These are phyloP conservation scores for Columbina picui DNA, from an alignment of 2,113 vertebrate species.

Conservation along the genomic window DNA sequence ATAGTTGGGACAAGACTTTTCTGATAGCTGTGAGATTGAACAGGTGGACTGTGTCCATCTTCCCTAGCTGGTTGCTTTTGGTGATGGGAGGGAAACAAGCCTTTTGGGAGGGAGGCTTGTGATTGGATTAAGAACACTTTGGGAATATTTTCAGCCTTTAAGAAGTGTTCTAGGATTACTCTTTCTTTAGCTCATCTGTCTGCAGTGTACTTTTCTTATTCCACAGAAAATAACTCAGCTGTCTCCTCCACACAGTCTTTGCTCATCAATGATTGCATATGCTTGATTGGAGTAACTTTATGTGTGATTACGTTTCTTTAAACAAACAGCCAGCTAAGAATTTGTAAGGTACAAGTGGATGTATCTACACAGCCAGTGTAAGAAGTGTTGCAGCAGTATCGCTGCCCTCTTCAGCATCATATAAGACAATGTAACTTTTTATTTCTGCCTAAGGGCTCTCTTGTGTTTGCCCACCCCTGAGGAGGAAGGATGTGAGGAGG, in stretches of 20 bases:
- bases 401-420: not conserved
- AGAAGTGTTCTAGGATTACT: conserved; percentile 54
- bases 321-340: not conserved
- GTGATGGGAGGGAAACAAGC: not conserved
- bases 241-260: not conserved
- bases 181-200: conserved; percentile 39
- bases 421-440: not conserved
- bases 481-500: not conserved
- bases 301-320: not conserved
- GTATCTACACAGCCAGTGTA: not conserved
- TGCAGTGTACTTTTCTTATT: not conserved
- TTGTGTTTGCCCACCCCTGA: not conserved
- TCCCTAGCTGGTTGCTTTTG: not conserved
- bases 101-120: not conserved
- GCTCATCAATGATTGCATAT: rapidly evolving
- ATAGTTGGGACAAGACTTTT: not conserved
- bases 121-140: conserved; percentile 49
- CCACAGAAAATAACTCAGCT: conserved; percentile 21
- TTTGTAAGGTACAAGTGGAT: not conserved
- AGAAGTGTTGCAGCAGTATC: not conserved
- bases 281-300: not conserved
- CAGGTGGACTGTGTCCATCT: conserved; percentile 51
- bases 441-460: not conserved
- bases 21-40: not conserved
- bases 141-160: conserved; percentile 33